phyloP scores from a whole-genome alignment of 2,888 invertebrate species.

The Tenthredo mesomela region DNA sequence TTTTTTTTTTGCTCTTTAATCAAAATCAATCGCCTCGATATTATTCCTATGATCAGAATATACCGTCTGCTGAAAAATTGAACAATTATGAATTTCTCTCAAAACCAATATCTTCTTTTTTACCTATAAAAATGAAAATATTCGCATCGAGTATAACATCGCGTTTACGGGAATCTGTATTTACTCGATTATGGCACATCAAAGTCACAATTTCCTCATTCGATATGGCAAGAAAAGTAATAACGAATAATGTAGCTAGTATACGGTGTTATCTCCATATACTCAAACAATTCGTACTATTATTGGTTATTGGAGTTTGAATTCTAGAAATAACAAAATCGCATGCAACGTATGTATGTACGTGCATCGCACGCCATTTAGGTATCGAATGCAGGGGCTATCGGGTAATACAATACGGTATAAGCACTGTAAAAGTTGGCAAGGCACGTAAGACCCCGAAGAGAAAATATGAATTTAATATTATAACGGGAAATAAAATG shows the following conservation, averaged over 20 bases:
- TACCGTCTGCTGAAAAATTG: not conserved
- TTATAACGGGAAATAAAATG: constrained; percentile 33
- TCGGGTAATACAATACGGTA: constrained; percentile 11
- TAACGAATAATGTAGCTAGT: not conserved
- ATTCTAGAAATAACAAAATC: not conserved
- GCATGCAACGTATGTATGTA: not conserved
- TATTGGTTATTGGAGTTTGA: not conserved
- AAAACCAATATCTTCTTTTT: not conserved
- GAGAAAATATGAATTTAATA: constrained; percentile 37
- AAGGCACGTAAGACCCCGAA: constrained; percentile 25
- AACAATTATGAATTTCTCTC: not conserved
- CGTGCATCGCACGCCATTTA: not conserved
- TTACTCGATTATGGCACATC: not conserved
- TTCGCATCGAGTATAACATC: not conserved
- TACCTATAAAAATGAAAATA: not conserved
- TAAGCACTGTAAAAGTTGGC: constrained; percentile 31
- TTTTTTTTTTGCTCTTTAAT: not conserved
- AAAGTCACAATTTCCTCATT: not conserved
- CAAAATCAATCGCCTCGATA: not conserved
- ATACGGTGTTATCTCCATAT: not conserved
- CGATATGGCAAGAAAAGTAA: not conserved
- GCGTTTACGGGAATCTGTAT: not conserved
- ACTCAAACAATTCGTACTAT: not conserved
- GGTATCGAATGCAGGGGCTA: not conserved
- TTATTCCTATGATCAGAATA: not conserved